A percentile compares a stretch with the other conserved stretches of the same genome.
Evolutionary conservation across 2,113 vertebrate species (phyloP).

Genomic region (Malurus cyaneus): DNA sequence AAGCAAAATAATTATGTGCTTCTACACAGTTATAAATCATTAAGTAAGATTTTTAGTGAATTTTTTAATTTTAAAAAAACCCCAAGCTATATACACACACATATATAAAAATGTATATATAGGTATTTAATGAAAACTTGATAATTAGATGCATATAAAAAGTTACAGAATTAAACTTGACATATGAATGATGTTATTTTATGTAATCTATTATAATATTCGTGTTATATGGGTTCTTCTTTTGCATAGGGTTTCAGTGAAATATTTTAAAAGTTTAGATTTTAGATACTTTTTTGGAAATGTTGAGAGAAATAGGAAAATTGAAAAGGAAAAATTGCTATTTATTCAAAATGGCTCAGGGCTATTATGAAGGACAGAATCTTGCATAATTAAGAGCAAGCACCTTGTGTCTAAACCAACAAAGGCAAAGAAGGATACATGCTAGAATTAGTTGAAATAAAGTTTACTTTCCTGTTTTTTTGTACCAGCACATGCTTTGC

Average conservation of each 20-base stretch:
- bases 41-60: not conserved
- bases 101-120: rapidly evolving
- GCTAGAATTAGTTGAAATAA: not conserved
- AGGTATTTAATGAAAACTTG: not conserved
- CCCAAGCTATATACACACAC: no score
- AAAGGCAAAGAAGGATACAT: not conserved
- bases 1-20: not conserved
- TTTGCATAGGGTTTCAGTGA: not conserved
- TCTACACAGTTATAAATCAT: not conserved
- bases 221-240: not conserved
- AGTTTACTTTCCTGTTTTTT: not conserved
- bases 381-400: not conserved
- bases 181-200: not conserved
- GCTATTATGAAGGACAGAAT: not conserved
- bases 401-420: not conserved
- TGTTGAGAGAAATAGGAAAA: not conserved
- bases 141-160: not conserved
- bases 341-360: not conserved
- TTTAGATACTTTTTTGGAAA: not conserved
- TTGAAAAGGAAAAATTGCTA: not conserved
- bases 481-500: not conserved
- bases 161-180: not conserved
- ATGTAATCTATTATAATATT: not conserved
- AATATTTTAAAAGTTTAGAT: not conserved
- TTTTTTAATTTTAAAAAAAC: not conserved